A percentile compares a stretch with the other conserved stretches of the same genome.
Conservation (phyloP, 2,113 vertebrate species). For the Actenoides lindsayi region DNA sequence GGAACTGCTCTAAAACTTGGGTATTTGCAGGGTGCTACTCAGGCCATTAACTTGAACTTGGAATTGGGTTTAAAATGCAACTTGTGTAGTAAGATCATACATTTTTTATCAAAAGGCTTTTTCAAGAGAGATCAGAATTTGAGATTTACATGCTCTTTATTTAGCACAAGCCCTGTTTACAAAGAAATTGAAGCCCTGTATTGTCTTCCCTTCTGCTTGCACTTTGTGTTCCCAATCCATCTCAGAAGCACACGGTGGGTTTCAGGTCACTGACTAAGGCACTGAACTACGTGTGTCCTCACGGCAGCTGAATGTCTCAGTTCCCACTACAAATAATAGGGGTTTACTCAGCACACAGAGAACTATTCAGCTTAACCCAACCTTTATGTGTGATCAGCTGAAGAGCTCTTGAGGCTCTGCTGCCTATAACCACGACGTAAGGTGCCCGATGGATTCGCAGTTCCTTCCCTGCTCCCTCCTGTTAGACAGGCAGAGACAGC, state of each 20-base stretch:
- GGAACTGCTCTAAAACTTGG: neutral
- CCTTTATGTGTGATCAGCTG: neutral
- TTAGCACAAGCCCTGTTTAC: neutral
- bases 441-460: neutral
- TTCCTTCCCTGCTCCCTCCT: neutral
- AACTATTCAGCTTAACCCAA: neutral
- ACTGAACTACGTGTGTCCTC: neutral
- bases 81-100: neutral
- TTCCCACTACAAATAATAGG: neutral
- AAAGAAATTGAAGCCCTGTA: neutral
- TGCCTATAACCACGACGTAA: rapidly evolving
- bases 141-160: neutral
- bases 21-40: neutral
- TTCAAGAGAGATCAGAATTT: neutral
- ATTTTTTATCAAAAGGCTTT: neutral
- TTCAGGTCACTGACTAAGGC: neutral
- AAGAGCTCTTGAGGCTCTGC: neutral
- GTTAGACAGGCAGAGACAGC: neutral
- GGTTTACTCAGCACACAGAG: neutral
- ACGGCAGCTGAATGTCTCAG: neutral
- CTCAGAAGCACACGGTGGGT: neutral
- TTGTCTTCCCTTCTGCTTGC: neutral
- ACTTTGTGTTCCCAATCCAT: neutral
- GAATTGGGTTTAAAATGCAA: neutral
- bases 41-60: neutral